Evolutionary conservation across 2,797 vertebrate genomes (phyloP), one percentile per base, ranked within the genome.

Genomic region (Oophaga sylvatica): DNA sequence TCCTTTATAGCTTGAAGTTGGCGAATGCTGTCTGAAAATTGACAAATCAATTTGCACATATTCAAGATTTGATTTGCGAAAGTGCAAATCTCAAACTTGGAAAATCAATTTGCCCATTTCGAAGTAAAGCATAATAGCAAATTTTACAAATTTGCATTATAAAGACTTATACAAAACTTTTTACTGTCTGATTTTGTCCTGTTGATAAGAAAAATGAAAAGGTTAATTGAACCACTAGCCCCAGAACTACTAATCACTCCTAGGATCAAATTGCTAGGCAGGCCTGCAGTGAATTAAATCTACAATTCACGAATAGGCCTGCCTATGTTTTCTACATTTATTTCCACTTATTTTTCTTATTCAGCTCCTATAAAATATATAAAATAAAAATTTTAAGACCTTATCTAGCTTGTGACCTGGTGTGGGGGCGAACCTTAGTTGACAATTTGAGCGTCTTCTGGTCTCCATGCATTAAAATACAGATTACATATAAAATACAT

Each of bases 401-500:
- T 62, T 87, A 73, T 48, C 60, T n/a, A 75, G 35, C 57, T 68
- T 57, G 31, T 65, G 26, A 48, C 45, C 65, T 68, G n/a, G 15
- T 60, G 12, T 41, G 31, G 31, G 48, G 45, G 48, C 19, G 60
- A 77, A 68, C 53, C 62, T 63, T 48, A 71, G 45, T 67, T 85
- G 67, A 57, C 41, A 17, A 35, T 76, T 76, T 31, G 48, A 80
- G 65, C 19, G 56, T 41, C 57, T 62, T 62, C 59, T 7, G 65
- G 67, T 26, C 80, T 59, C 78, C 13, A 76, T 70, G 48, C 45
- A 81, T 88, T 88, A 76, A 85, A 76, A 85, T 88, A 76, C 31
- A 83, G 71, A 76, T 81, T 88, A 80, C 87, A 84, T 84, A 70
- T 68, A 86, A 86, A 89, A 89, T 89, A 81, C 88, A 86, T 86